phyloP scores from a whole-genome alignment of 2,888 invertebrate genomes.

The Dryadula phaetusa region DNA sequence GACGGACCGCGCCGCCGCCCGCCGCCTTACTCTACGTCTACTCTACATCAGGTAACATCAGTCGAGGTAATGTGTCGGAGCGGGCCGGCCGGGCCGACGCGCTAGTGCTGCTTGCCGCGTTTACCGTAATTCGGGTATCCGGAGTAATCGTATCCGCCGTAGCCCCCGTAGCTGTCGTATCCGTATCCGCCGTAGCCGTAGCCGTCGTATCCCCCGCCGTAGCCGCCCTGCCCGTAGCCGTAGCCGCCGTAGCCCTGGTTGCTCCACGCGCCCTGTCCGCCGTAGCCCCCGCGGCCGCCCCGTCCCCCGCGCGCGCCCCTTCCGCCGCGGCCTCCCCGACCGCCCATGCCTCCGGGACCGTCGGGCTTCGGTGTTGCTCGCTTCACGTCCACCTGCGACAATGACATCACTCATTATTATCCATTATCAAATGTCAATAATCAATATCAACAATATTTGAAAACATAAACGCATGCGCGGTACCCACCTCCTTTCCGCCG shows the following conservation, averaged over 20 bases:
- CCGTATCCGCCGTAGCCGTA: constrained; percentile 90
- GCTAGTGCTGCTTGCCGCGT: constrained; percentile 83
- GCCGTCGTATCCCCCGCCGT: constrained; percentile 89
- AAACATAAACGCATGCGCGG: not conserved
- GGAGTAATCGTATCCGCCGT: constrained; percentile 92
- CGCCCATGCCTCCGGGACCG: constrained; percentile 87
- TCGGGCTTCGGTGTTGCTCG: constrained; percentile 96
- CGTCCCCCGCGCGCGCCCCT: constrained; percentile 88
- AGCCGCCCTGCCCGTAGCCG: constrained; percentile 89
- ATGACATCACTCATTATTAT: not conserved
- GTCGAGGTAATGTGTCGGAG: constrained; percentile 84
- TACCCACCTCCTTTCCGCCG: constrained; percentile 93
- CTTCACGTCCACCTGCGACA: constrained; percentile 94
- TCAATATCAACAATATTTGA: not conserved
- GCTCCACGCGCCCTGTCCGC: constrained; percentile 87
- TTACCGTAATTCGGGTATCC: constrained; percentile 93
- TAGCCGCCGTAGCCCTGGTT: constrained; percentile 87
- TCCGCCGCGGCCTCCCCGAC: constrained; percentile 86
- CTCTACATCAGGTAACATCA: constrained; percentile 83
- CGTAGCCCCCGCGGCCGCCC: constrained; percentile 88
- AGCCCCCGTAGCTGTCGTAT: constrained; percentile 90
- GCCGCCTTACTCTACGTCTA: constrained; percentile 76
- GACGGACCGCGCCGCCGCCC: constrained; percentile 42
- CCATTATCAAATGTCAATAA: not conserved
- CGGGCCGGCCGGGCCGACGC: constrained; percentile 69